Evolutionary conservation across 2,113 vertebrate species (phyloP), one percentile per base, ranked within the genome.

Genomic region (Cyphomyrus discorhynchus): DNA sequence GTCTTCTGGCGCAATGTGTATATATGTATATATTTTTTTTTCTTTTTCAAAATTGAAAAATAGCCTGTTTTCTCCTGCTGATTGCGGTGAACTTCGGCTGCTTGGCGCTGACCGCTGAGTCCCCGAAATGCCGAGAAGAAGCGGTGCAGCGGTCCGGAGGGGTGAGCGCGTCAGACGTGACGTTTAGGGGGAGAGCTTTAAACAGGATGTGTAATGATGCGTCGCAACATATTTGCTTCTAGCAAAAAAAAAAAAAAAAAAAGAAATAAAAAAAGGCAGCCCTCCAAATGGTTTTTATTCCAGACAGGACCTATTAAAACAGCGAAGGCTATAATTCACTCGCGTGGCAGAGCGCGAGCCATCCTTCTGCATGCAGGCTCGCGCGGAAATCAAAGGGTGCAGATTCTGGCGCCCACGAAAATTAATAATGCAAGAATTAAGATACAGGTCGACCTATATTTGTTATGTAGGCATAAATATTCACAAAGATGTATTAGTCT

Each of bases 81-180:
- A n/a, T 62, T 82, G 70, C 47, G 70, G 70, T 42, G 88, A 80
- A 74, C 42, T 80, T 53, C 47, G n/a, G 70, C 77, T 80, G 70
- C 88, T 52, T 47, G 62, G 42, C 47, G 47, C 88, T 80, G 70
- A 77, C 62, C 88, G 88, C n/a, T 46, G 62, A 89, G 66, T 80
- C 77, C 27, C 45, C 47, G 88, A 89, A 82, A 89, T 80, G 88
- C 62, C n/a, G 45, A 77, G 88, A 19, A 49, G 88, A 77, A n/a
- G 66, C 49, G 19, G 49, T 24, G 47, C 88, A 31, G 31, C 24
- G 46, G 88, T 66, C 88, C 88, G 62, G 47, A 50, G 39, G 62
- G 88, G 13, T 45, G 88, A 88, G n/a, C 88, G 70, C 88, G 88
- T 89, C 88, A 89, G 66, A 80, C 49, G 70, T 89, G 88, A 89